Evolutionary conservation across 1,140 invertebrate species (phyloP), one percentile per base, ranked within the genome.

Genomic region (Neodiprion pinetum): DNA sequence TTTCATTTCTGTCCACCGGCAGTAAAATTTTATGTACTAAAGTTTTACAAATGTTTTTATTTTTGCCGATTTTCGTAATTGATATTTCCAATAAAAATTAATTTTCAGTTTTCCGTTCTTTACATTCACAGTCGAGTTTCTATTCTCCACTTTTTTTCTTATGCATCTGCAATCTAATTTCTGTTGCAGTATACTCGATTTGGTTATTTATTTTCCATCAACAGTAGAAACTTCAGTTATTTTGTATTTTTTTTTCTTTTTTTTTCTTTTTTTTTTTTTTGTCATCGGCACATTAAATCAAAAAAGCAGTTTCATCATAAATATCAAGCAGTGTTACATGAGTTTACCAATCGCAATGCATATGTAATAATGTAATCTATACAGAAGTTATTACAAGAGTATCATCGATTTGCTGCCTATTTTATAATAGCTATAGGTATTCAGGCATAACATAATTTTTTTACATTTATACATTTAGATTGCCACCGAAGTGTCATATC

Each of bases 301-400:
- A 67, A 72, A 73, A 61, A 61, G 11, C n/a, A 76, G 61, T 73
- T 80, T 47, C 66, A 75, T 77, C 71, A 76, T 76, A 80, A 61
- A 61, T 61, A 85, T 87, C 85, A 87, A 87, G 85, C 85, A 87
- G 85, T 87, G 85, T 87, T 86, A 87, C 75, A 80, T 86, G 83
- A 86, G 82, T 85, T 87, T 81, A 84, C 77, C 80, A 69, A 81
- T 11, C 23, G 53, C 53, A 61, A 61, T 7, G 11, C 53, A 61
- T 61, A 61, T 61, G 53, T 61, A 61, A 61, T 61, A 17, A 61
- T 61, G 53, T 61, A 17, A 40, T 40, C 28, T 40, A 40, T 40
- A 40, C 28, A 40, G 28, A 40, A 40, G 28, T 40, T 40, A 40
- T 40, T 40, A 40, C 28, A 40, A 40, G 28, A 40, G 5, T 40